A percentile compares a stretch with the other conserved stretches of the same genome.
Conservation (phyloP, 2,888 invertebrate genomes). For the Rugalucina vietnamica region DNA sequence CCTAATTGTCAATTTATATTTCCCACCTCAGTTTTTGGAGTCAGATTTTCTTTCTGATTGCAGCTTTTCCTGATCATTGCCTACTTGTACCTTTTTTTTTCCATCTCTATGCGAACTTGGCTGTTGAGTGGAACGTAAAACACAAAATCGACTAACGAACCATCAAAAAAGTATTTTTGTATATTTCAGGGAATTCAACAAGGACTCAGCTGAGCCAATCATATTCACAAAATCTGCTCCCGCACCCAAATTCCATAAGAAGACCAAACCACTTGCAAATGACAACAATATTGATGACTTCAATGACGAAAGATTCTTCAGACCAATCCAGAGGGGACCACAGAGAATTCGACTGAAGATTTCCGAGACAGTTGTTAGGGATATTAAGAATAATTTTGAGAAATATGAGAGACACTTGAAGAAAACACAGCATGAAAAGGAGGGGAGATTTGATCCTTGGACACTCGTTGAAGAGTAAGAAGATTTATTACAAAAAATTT, state of each 20-base stretch:
- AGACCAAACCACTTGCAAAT: constrained; percentile 17
- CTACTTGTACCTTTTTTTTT: no score
- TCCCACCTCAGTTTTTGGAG: no score
- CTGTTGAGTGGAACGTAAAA: no score
- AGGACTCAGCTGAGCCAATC: constrained; percentile 65
- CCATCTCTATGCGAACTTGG: no score
- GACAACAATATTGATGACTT: constrained; percentile 24
- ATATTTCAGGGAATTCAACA: constrained; percentile 54
- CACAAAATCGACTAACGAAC: no score
- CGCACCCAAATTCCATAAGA: constrained; percentile 31
- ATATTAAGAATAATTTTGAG: constrained; percentile 69
- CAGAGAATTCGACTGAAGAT: constrained; percentile 63
- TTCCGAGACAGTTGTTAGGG: constrained; percentile 67
- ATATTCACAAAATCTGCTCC: constrained; percentile 72
- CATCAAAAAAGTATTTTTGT: no score
- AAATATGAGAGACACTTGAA: constrained; percentile 74
- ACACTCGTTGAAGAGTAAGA: constrained; percentile 79
- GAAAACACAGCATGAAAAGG: constrained; percentile 71
- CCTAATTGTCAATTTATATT: no score
- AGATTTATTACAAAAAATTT: no score
- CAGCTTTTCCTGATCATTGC: no score
- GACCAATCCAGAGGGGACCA: neutral
- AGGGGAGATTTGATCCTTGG: constrained; percentile 80
- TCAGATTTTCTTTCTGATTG: no score
- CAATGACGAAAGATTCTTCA: neutral